Conservation (phyloP, 2,888 invertebrate species). For the Zele albiditarsus region DNA sequence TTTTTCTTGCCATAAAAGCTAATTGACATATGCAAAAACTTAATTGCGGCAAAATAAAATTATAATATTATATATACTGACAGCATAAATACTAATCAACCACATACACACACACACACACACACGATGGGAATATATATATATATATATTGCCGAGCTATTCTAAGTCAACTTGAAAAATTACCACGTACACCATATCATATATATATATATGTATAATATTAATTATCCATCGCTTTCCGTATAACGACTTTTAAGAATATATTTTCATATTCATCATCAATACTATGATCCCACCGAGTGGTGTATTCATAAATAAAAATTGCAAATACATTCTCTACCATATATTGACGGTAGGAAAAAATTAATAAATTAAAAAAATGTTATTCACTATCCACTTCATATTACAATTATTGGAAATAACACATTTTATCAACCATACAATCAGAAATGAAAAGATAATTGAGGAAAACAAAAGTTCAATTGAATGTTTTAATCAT, state of each 20-base stretch:
- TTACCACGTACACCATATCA: neutral
- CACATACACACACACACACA: too few relatives aligned
- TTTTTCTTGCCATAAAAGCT: neutral
- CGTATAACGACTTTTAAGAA: neutral
- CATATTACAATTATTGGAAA: neutral
- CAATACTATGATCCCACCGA: neutral
- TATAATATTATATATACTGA: neutral
- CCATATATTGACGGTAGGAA: neutral
- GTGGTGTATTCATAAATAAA: neutral
- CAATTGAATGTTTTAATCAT: neutral
- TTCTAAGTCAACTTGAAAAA: neutral
- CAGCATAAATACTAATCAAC: neutral
- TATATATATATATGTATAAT: neutral
- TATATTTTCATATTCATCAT: slow-evolving; percentile 8
- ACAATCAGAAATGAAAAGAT: neutral
- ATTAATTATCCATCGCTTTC: neutral
- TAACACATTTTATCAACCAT: neutral
- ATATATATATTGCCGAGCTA: neutral
- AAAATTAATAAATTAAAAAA: neutral
- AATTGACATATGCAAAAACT: slow-evolving; percentile 13
- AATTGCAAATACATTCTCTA: neutral
- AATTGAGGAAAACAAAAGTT: neutral
- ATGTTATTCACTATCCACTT: neutral
- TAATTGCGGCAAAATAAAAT: slow-evolving; percentile 11
- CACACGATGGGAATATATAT: neutral